These are phyloP conservation scores for Matsumyia berberina DNA, from an alignment of 2,888 invertebrate genomes.

Conservation along the genomic window DNA sequence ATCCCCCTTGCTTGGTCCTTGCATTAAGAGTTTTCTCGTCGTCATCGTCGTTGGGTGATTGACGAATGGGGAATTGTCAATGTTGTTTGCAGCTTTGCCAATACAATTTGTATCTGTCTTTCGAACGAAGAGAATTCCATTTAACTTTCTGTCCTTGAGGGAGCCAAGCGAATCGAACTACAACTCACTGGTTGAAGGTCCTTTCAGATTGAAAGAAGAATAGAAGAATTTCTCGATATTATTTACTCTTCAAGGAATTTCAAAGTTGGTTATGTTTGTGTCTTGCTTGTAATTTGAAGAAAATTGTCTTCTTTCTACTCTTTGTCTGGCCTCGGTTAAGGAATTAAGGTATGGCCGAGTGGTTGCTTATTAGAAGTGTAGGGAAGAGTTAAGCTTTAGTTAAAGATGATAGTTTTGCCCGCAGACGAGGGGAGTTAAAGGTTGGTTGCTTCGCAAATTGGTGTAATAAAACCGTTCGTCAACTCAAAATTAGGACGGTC, in stretches of 20 bases:
- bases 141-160: conserved; percentile 46
- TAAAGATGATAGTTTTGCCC: not conserved
- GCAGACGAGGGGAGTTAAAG: too few relatives aligned
- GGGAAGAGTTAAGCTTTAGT: not conserved
- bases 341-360: conserved; percentile 14
- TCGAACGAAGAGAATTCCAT: conserved; percentile 48
- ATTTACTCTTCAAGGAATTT: conserved; percentile 44
- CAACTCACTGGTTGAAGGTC: conserved; percentile 24
- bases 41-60: conserved; percentile 35
- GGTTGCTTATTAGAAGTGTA: conserved; percentile 18
- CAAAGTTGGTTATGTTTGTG: not conserved
- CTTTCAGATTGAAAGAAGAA: conserved; percentile 26
- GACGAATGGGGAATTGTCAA: conserved; percentile 53
- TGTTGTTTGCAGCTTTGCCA: conserved; percentile 48
- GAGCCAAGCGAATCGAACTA: not conserved
- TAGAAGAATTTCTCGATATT: conserved; percentile 34
- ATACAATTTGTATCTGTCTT: conserved; percentile 61
- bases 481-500: too few relatives aligned
- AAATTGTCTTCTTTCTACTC: conserved; percentile 8
- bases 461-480: too few relatives aligned
- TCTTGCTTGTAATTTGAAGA: not conserved
- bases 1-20: not conserved
- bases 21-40: not conserved
- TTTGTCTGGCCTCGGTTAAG: conserved; percentile 18
- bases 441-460: too few relatives aligned